Evolutionary conservation across 2,797 vertebrate genomes (phyloP).

Genomic region (Zenarchopterus dispar): DNA sequence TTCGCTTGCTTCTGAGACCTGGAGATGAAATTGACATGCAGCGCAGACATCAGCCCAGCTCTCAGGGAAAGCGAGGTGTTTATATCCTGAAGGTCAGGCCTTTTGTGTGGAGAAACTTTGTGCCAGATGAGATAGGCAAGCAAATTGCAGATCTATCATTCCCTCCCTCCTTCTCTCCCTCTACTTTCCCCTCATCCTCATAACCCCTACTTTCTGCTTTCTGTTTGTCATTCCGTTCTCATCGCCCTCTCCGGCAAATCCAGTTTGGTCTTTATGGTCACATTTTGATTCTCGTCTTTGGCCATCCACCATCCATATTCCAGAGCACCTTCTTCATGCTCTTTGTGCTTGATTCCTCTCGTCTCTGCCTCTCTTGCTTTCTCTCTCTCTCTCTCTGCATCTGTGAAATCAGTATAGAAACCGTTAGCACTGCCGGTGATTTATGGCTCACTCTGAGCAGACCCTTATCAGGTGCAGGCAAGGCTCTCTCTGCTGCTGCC

Average conservation of each 20-base stretch:
- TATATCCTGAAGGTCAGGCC: conserved; percentile 90
- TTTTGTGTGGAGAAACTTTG: conserved; percentile 90
- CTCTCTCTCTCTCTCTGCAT: conserved; percentile 25
- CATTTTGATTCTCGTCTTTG: conserved; percentile 43
- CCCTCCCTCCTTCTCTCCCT: conserved; percentile 4
- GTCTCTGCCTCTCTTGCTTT: conserved; percentile 49
- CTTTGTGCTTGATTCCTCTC: conserved; percentile 45
- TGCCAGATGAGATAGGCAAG: conserved; percentile 90
- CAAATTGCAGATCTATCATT: conserved; percentile 85
- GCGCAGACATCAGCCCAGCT: conserved; percentile 57
- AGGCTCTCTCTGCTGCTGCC: conserved; percentile 88
- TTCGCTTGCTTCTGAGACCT: conserved; percentile 12
- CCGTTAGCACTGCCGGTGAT: conserved; percentile 88
- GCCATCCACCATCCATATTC: conserved; percentile 24
- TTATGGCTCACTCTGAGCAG: conserved; percentile 93
- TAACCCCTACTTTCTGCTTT: conserved; percentile 15
- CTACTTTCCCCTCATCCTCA: conserved; percentile 7
- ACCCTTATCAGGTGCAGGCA: conserved; percentile 97
- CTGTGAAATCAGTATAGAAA: conserved; percentile 87
- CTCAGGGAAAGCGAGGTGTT: conserved; percentile 75
- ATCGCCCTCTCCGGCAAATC: conserved; percentile 18
- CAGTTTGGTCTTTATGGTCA: conserved; percentile 30
- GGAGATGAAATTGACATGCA: conserved; percentile 59
- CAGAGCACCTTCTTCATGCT: conserved; percentile 25
- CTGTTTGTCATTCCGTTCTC: conserved; percentile 13